Base-by-base conservation (phyloP, 2,797 vertebrate species). In the Bovichtus variegatus region DNA sequence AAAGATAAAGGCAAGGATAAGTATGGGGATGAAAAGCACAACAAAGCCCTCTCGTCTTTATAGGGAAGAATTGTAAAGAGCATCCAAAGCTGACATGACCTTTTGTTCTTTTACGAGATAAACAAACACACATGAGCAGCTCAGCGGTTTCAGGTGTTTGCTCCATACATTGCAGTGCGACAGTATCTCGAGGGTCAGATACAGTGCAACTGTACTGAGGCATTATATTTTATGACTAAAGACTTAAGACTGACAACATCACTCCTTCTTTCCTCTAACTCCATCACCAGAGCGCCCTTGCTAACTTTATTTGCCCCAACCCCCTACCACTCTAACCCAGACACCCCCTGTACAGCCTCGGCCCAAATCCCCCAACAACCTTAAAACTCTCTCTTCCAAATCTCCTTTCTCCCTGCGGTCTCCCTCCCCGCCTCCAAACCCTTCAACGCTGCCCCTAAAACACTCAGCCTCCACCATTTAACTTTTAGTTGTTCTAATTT, bases 261-360 rank as follows among this genome's bases (percentile, higher is more conserved):
- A 38, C n/a, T 53, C 51, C 2, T 18, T 3, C 36, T 21, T 44
- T 57, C 15, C 58, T 18, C 29, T 54, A 21, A 46, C 11, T 38
- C 46, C 9, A 68, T 63, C 54, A 19, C n/a, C 19, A 25, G 16
- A 41, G n/a, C 50, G 31, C 41, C 34, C 10, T 46, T 18, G 4
- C 60, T 7, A 6, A 51, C 65, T 57, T 49, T 51, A 21, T 27
- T 36, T 65, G 63, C 64, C 50, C 46, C 60, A 8, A 13, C 36
- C 46, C 40, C 4, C 38, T 12, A 11, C 31, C 55, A 36, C 6
- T 67, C 60, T 79, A 88, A 86, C 76, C 87, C 88, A 91, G 91
- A 93, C 89, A 90, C 85, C 90, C 90, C 85, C 92, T 70, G 76
- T 60, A 65, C 49, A 74, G 84, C 74, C 68, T 75, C 63, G 57